These are phyloP conservation scores for Ametastegia equiseti DNA, from an alignment of 2,888 invertebrate genomes.

Conservation along the genomic window DNA sequence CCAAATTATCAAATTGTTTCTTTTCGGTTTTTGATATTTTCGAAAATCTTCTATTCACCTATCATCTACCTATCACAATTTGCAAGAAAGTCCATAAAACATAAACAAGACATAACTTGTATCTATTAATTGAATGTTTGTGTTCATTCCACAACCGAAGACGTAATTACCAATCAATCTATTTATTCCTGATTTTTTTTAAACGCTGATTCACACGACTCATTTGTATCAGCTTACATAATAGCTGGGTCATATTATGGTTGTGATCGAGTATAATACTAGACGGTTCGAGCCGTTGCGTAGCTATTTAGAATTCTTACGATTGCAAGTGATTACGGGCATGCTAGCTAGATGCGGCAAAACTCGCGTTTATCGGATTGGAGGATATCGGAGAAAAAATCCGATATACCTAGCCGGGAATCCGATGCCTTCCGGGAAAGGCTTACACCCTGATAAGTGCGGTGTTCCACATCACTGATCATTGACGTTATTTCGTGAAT, in stretches of 20 bases:
- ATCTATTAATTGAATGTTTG: neutral
- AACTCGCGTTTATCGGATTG: too few species aligned
- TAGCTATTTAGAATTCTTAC: neutral
- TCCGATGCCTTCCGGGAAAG: too few species aligned
- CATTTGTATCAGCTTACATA: slow-evolving; percentile 1
- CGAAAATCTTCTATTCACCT: neutral
- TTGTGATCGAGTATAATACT: neutral
- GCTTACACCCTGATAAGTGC: too few species aligned
- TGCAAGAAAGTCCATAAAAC: too few species aligned
- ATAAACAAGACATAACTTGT: neutral
- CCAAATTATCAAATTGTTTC: neutral
- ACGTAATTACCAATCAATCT: neutral
- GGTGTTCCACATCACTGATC: too few species aligned
- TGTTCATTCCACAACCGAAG: neutral
- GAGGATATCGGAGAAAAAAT: too few species aligned
- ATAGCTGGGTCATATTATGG: slow-evolving; percentile 7
- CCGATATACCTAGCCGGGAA: too few species aligned
- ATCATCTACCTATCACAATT: neutral
- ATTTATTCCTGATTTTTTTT: neutral
- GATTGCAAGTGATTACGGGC: neutral
- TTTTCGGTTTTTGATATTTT: neutral
- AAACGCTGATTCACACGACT: neutral
- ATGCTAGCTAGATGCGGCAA: too few species aligned
- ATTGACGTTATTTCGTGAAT: too few species aligned
- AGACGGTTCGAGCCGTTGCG: neutral